Evolutionary conservation across 2,888 invertebrate genomes (phyloP).

Genomic region (Temnothorax unifasciatus): DNA sequence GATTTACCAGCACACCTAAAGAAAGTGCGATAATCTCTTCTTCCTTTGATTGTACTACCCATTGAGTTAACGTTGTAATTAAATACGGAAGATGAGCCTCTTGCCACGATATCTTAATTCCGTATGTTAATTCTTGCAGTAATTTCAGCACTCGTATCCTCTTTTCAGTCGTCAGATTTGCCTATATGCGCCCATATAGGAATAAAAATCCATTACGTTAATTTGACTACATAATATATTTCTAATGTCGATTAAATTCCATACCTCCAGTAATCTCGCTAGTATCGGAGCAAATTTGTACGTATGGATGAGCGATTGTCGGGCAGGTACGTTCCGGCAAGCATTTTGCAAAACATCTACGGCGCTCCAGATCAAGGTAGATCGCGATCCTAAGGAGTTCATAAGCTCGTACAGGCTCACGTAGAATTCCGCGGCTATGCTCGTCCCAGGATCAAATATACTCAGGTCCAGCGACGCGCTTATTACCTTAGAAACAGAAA

Average conservation of each 20-base stretch:
- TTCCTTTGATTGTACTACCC: conserved; percentile 88
- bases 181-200: conserved; percentile 59
- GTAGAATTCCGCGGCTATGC: conserved; percentile 90
- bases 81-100: conserved; percentile 91
- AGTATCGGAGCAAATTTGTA: conserved; percentile 91
- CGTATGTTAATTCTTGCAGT: conserved; percentile 93
- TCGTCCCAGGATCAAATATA: conserved; percentile 90
- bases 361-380: conserved; percentile 89
- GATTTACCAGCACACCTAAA: conserved; percentile 91
- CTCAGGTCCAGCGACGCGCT: conserved; percentile 89
- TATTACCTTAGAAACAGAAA: conserved; percentile 86
- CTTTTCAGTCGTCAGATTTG: conserved; percentile 89
- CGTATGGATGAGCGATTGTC: conserved; percentile 89
- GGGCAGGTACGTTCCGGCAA: conserved; percentile 89
- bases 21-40: conserved; percentile 87
- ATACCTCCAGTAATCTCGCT: conserved; percentile 88
- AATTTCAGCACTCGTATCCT: conserved; percentile 89
- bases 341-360: conserved; percentile 90
- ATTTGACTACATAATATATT: neutral
- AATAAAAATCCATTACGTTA: conserved; percentile 3
- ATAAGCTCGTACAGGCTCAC: conserved; percentile 90
- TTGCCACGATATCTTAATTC: conserved; percentile 93
- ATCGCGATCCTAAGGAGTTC: conserved; percentile 88
- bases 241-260: conserved; percentile 5
- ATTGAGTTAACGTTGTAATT: conserved; percentile 90